Base-by-base conservation (phyloP, 2,113 vertebrate genomes). In the Ictalurus punctatus region DNA sequence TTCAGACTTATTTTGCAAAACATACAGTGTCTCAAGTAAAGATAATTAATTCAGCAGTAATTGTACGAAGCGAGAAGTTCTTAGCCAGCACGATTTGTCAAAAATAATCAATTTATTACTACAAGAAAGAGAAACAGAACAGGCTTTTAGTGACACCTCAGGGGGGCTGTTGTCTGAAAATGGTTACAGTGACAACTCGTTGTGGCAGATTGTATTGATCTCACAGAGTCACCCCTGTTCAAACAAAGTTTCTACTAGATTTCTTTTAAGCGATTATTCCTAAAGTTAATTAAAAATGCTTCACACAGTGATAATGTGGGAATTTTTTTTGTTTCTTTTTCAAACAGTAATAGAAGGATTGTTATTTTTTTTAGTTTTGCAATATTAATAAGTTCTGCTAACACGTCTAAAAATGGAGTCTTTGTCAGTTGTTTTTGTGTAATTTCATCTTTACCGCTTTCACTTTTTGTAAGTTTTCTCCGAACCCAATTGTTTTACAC, bases 151-250 rank as follows among this genome's bases (percentile, higher is more conserved):
- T 44, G 87, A n/a, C 44, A 56, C 83, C 86, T 73, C 7, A 19
- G 19, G 9, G 73, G 9, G 76, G 63, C 76, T 81, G 69, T 52
- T 59, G 85, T 85, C 71, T 90, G 87, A 85, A 84, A 89, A 85
- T 87, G 87, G 85, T 86, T 86, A 76, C 67, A 90, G 83, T 73
- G 90, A 88, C 73, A 90, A 90, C 89, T 87, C 52, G 87, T 91
- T 74, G 89, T 88, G 92, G 80, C 82, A 54, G 58, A 86, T 56
- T 63, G 78, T 92, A 94, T 93, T 91, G 93, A 94, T 94, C 90
- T 83, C 83, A 81, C 86, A 89, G 93, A 93, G 91, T 69, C 91
- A 90, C 86, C 1, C 23, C 81, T 92, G 82, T 91, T 91, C 48
- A 91, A 81, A 89, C 65, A 69, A 83, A 80, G 59, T 87, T 84